A percentile compares a stretch with the other conserved stretches of the same genome.
Conservation (phyloP, 1,140 invertebrate species). For the Dinoponera quadriceps region DNA sequence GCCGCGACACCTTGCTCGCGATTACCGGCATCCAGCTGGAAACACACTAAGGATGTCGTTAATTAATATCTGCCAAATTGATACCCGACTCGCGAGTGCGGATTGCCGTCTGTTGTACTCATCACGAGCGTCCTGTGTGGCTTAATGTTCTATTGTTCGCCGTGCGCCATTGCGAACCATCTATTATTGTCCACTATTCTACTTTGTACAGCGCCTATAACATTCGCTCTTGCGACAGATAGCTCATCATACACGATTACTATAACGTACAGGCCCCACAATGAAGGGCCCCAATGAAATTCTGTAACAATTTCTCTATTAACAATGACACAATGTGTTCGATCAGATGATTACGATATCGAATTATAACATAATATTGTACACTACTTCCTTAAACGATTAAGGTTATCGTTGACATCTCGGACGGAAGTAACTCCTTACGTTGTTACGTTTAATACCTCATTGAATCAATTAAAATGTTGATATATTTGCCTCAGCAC, state of each 20-base stretch:
- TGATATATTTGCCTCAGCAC: conserved; percentile 14
- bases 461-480: conserved; percentile 18
- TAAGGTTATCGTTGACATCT: background rate
- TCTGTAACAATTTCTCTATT: conserved; percentile 1
- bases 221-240: conserved; percentile 15
- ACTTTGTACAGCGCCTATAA: conserved; percentile 22
- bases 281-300: conserved; percentile 3
- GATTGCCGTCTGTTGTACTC: conserved; percentile 29
- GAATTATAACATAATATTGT: too few relatives aligned
- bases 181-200: conserved; percentile 50
- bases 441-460: background rate
- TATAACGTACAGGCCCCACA: conserved; percentile 11
- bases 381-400: background rate
- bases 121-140: conserved; percentile 39
- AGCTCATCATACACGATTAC: background rate
- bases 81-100: conserved; percentile 7
- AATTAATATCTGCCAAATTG: conserved; percentile 47
- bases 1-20: background rate
- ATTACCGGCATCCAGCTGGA: background rate
- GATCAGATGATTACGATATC: background rate
- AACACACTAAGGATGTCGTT: background rate
- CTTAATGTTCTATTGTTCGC: conserved; percentile 50
- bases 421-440: background rate
- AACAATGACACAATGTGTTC: background rate
- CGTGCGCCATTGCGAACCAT: conserved; percentile 53